These are phyloP conservation scores for Cassiopea xamachana DNA, from an alignment of 30 jellyfish, hydroid and myxozoan genomes.

Conservation along the genomic window DNA sequence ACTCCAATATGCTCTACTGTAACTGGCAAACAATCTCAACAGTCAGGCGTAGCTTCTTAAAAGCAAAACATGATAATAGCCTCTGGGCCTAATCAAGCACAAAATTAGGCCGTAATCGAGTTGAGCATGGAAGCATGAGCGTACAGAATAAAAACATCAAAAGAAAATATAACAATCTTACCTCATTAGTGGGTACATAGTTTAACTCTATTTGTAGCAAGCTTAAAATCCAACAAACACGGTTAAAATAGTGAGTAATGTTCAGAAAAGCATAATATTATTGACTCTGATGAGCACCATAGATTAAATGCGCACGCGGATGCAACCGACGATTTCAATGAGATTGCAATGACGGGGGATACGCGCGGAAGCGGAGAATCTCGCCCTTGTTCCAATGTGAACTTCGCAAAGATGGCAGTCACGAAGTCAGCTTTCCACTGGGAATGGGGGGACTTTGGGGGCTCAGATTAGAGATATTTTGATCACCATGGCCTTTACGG, in stretches of 20 bases:
- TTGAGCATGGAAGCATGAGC: background rate
- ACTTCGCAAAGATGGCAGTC: too few species aligned
- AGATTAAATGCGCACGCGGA: slow-evolving; percentile 72
- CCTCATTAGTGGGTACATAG: background rate
- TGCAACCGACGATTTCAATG: background rate
- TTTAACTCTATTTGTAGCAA: background rate
- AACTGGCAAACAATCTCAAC: background rate
- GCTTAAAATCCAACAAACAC: background rate
- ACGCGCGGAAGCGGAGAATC: background rate
- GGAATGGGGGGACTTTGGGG: too few species aligned
- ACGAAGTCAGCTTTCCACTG: too few species aligned
- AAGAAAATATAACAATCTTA: background rate
- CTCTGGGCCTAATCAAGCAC: slow-evolving; percentile 55
- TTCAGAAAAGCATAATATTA: background rate
- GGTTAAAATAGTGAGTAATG: background rate
- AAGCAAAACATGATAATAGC: background rate
- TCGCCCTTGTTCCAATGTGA: background rate
- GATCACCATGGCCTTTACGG: too few species aligned
- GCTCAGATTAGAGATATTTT: too few species aligned
- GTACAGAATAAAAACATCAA: background rate
- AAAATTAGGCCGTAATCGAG: slow-evolving; percentile 44
- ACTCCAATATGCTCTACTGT: background rate
- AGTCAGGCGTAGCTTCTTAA: background rate
- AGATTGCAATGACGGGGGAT: slow-evolving; percentile 4
- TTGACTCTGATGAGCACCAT: background rate